Conservation (phyloP, 2,888 invertebrate genomes). For the Drosophila nr. fundita region DNA sequence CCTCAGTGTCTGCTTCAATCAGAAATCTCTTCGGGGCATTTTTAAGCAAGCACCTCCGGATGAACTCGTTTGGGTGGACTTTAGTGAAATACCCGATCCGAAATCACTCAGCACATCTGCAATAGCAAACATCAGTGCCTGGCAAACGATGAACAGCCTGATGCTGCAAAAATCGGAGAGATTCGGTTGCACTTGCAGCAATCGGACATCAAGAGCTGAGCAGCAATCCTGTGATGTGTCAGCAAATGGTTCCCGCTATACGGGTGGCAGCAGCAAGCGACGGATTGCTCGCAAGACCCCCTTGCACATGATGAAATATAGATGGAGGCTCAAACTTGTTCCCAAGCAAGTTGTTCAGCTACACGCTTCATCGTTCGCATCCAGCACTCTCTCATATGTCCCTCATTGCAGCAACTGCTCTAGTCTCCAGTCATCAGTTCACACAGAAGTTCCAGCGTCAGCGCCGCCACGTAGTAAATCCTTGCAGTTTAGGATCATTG, state of each 20-base stretch:
- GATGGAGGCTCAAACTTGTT: slow-evolving; percentile 31
- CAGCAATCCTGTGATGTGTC: not conserved
- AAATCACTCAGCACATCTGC: not conserved
- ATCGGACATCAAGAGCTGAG: not conserved
- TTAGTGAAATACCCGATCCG: slow-evolving; percentile 20
- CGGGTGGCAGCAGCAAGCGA: slow-evolving; percentile 24
- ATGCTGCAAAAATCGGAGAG: slow-evolving; percentile 3
- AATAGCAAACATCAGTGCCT: not conserved
- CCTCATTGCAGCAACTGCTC: not conserved
- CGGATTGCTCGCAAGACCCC: not conserved
- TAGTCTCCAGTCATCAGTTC: not conserved
- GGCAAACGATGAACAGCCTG: slow-evolving; percentile 23
- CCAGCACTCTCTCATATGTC: not conserved
- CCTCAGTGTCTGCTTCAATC: slow-evolving; percentile 70
- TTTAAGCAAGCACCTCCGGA: slow-evolving; percentile 64
- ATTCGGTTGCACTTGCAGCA: slow-evolving; percentile 11
- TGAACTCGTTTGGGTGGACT: slow-evolving; percentile 59
- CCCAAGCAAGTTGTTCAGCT: slow-evolving; percentile 15
- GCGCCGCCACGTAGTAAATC: not conserved
- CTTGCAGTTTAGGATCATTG: not conserved
- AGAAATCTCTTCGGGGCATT: slow-evolving; percentile 64
- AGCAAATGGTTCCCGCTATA: slow-evolving; percentile 9
- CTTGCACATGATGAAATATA: slow-evolving; percentile 18
- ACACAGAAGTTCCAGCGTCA: not conserved
- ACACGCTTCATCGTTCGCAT: slow-evolving; percentile 1